phyloP scores from a whole-genome alignment of 1,140 invertebrate species.

The Trichonephila clavipes region DNA sequence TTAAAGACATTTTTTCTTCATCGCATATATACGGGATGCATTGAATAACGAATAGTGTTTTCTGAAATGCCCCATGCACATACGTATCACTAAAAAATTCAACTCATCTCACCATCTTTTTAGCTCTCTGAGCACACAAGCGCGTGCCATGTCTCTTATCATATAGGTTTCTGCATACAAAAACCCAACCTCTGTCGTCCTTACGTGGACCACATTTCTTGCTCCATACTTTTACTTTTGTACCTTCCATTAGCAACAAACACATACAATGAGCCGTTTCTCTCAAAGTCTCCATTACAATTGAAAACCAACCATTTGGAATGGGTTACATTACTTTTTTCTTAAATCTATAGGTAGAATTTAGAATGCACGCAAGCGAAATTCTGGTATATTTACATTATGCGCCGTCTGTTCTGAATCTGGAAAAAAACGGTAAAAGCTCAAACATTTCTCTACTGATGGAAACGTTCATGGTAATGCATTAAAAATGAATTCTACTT shows the following conservation, averaged over 20 bases:
- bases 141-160: slow-evolving; percentile 42
- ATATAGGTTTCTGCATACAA: slow-evolving; percentile 31
- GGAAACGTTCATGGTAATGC: neutral
- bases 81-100: slow-evolving; percentile 39
- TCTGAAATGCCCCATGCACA: slow-evolving; percentile 20
- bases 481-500: neutral
- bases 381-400: neutral
- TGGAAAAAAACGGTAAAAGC: neutral
- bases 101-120: slow-evolving; percentile 29
- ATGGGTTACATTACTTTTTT: neutral
- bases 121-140: slow-evolving; percentile 21
- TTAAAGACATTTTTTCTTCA: slow-evolving; percentile 63
- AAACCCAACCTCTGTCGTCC: neutral
- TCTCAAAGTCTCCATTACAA: neutral
- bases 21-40: slow-evolving; percentile 44
- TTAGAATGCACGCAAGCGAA: neutral
- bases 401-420: neutral
- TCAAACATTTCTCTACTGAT: neutral
- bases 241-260: slow-evolving; percentile 28
- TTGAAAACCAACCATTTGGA: neutral
- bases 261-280: neutral
- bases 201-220: neutral
- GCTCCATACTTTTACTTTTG: slow-evolving; percentile 13
- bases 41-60: slow-evolving; percentile 61
- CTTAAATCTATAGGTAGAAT: neutral